Conservation (phyloP, 2,888 invertebrate genomes). For the Athalia circularis region DNA sequence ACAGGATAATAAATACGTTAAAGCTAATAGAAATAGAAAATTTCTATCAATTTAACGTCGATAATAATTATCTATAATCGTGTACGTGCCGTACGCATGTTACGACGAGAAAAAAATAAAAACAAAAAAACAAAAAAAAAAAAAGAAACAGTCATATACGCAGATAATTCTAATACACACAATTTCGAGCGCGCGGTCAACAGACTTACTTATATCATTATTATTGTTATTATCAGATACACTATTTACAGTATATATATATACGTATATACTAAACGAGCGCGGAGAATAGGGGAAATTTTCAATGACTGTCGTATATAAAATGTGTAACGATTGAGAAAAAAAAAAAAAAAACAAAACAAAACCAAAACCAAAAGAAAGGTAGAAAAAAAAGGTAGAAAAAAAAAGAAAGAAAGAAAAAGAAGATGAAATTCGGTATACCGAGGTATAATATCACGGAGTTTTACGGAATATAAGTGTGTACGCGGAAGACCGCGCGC, state of each 20-base stretch:
- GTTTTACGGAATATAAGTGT: not conserved
- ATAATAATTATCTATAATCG: too few relatives aligned
- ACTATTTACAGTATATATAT: not conserved
- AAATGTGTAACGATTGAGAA: not conserved
- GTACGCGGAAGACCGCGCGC: conserved; percentile 22
- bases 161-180: not conserved
- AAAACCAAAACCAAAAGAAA: too few relatives aligned
- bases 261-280: too few relatives aligned
- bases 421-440: not conserved
- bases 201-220: too few relatives aligned
- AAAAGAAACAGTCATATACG: not conserved
- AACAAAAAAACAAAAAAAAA: not conserved
- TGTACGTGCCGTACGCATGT: too few relatives aligned
- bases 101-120: too few relatives aligned
- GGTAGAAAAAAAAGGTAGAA: not conserved
- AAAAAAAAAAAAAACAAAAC: not conserved
- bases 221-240: too few relatives aligned
- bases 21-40: too few relatives aligned
- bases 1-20: too few relatives aligned
- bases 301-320: too few relatives aligned
- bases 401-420: not conserved
- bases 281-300: too few relatives aligned
- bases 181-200: not conserved
- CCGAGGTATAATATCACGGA: not conserved
- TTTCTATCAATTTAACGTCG: too few relatives aligned